phyloP scores from a whole-genome alignment of 2,888 invertebrate species.

The Eretmocerus hayati region DNA sequence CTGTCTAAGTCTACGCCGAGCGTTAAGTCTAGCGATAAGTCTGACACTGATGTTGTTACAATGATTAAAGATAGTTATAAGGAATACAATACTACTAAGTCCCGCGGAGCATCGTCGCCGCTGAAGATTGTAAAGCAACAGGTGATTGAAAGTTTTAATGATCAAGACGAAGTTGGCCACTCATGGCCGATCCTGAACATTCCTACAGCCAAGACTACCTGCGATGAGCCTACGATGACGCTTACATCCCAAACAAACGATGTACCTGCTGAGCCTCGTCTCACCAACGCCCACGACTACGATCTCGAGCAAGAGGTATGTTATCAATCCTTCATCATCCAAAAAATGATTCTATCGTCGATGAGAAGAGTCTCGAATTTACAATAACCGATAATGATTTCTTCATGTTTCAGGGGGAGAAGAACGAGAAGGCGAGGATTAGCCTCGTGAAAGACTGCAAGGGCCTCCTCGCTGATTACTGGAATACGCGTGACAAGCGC shows the following conservation, averaged over 20 bases:
- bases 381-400: neutral
- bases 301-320: slow-evolving; percentile 11
- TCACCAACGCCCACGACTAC: slow-evolving; percentile 29
- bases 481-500: slow-evolving; percentile 13
- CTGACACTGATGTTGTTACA: slow-evolving; percentile 36
- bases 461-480: slow-evolving; percentile 22
- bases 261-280: slow-evolving; percentile 32
- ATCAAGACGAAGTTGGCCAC: slow-evolving; percentile 17
- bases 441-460: slow-evolving; percentile 21
- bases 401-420: slow-evolving; percentile 4
- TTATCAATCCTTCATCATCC: neutral
- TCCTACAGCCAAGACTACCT: slow-evolving; percentile 46
- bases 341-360: neutral
- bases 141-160: slow-evolving; percentile 13
- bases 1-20: slow-evolving; percentile 44
- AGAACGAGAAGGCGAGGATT: slow-evolving; percentile 12
- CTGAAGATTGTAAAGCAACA: slow-evolving; percentile 9
- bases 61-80: slow-evolving; percentile 32
- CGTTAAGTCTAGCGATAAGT: slow-evolving; percentile 43
- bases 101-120: slow-evolving; percentile 2
- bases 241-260: slow-evolving; percentile 45
- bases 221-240: slow-evolving; percentile 45
- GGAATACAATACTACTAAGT: slow-evolving; percentile 31
- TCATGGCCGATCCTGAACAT: slow-evolving; percentile 40
- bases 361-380: neutral